Percentiles rank a stretch among this genome's conserved stretches.
These are phyloP conservation scores for Psilanteris sp. DNA, from an alignment of 1,140 invertebrate genomes.

Conservation along the genomic window DNA sequence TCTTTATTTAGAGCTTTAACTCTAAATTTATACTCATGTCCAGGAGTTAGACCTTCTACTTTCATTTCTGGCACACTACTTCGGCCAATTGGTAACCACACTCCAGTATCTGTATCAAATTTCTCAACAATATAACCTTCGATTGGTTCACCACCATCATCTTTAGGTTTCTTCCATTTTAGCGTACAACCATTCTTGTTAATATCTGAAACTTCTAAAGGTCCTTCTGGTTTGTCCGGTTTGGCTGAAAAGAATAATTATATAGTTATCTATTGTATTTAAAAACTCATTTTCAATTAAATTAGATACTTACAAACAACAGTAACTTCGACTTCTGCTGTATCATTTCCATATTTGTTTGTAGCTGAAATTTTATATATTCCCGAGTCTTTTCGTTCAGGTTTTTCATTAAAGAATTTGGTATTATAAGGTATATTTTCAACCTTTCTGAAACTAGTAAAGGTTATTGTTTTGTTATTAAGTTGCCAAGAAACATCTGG, in stretches of 20 bases:
- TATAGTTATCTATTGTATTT: too few relatives aligned
- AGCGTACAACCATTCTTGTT: constrained; percentile 96
- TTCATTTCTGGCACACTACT: constrained; percentile 90
- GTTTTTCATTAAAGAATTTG: constrained; percentile 90
- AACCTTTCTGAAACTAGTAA: constrained; percentile 82
- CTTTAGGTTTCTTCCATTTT: constrained; percentile 98
- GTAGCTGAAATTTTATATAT: constrained; percentile 91
- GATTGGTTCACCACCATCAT: constrained; percentile 97
- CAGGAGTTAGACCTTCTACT: constrained; percentile 92
- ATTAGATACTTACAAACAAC: constrained; percentile 92
- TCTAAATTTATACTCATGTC: constrained; percentile 98
- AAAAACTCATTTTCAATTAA: too few relatives aligned
- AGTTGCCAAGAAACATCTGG: constrained; percentile 88
- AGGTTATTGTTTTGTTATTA: constrained; percentile 82
- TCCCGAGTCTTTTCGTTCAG: constrained; percentile 91
- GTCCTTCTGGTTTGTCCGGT: constrained; percentile 95
- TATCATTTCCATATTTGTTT: constrained; percentile 93
- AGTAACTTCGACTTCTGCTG: constrained; percentile 93
- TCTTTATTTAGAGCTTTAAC: constrained; percentile 98
- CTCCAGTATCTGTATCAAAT: constrained; percentile 93
- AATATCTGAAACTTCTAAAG: constrained; percentile 96
- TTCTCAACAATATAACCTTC: constrained; percentile 98
- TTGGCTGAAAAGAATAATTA: constrained; percentile 84
- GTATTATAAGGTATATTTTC: constrained; percentile 93
- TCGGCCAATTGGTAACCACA: constrained; percentile 93